Percentiles rank a stretch among this genome's conserved stretches.
These are phyloP conservation scores for Diabrotica balteata DNA, from an alignment of 2,888 invertebrate genomes.

Conservation along the genomic window DNA sequence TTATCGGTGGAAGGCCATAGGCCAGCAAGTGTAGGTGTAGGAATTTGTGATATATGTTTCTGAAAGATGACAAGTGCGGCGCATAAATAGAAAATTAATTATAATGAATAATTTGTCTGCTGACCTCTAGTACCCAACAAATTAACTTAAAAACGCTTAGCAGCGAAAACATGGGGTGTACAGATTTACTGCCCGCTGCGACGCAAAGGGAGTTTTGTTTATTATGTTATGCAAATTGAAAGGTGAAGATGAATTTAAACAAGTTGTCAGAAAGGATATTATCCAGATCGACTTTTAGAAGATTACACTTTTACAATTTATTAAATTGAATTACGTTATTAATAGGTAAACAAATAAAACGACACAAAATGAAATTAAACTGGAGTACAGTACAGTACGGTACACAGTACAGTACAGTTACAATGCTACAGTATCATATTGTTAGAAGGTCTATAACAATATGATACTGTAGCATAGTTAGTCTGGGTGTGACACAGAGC, in stretches of 20 bases:
- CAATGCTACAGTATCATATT: no score
- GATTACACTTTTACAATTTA: no score
- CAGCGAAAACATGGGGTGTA: slow-evolving; percentile 10
- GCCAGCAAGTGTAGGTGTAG: slow-evolving; percentile 37
- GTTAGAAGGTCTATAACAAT: no score
- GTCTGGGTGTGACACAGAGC: no score
- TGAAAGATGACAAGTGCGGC: slow-evolving; percentile 31
- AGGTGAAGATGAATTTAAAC: neutral
- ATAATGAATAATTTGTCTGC: slow-evolving; percentile 32
- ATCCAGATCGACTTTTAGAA: no score
- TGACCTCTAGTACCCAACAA: slow-evolving; percentile 29
- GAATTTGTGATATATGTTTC: slow-evolving; percentile 37
- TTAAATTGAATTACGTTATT: no score
- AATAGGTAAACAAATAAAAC: no score
- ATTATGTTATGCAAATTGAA: slow-evolving; percentile 12
- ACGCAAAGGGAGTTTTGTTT: slow-evolving; percentile 5
- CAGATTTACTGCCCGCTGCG: slow-evolving; percentile 10
- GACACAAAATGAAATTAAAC: no score
- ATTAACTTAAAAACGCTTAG: slow-evolving; percentile 19
- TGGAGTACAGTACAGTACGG: no score
- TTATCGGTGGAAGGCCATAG: slow-evolving; percentile 36
- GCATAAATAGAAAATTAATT: slow-evolving; percentile 37
- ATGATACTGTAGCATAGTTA: no score
- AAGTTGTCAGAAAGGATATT: neutral
- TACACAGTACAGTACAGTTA: no score